These are phyloP conservation scores for Globodera rostochiensis DNA, from an alignment of 1,140 invertebrate species.

Conservation along the genomic window DNA sequence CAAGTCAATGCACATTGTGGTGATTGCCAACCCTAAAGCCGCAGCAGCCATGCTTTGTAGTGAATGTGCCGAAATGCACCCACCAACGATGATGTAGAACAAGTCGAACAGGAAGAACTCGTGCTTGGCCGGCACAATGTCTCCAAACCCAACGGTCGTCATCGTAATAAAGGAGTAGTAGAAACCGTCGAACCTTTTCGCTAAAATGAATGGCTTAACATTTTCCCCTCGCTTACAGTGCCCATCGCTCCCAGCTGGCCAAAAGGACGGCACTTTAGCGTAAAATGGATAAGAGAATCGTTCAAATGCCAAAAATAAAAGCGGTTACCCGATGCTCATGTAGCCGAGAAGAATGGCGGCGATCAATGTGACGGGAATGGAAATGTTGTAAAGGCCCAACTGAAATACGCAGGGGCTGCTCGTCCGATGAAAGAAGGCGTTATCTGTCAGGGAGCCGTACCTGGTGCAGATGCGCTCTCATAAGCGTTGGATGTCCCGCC, in stretches of 20 bases:
- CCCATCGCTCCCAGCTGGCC: constrained; percentile 61
- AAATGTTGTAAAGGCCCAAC: constrained; percentile 56
- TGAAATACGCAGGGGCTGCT: constrained; percentile 16
- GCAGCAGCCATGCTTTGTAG: background rate
- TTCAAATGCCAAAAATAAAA: background rate
- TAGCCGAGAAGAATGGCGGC: constrained; percentile 61
- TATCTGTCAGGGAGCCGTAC: background rate
- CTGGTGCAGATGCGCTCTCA: background rate
- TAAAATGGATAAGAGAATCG: background rate
- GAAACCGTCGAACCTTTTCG: constrained; percentile 19
- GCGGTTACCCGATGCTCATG: constrained; percentile 53
- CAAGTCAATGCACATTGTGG: constrained; percentile 65
- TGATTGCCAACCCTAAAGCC: constrained; percentile 35
- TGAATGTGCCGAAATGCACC: constrained; percentile 51
- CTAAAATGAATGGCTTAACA: background rate
- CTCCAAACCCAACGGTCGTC: constrained; percentile 64
- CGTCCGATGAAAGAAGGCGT: background rate
- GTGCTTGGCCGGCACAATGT: constrained; percentile 63
- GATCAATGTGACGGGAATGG: constrained; percentile 62
- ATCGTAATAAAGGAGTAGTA: constrained; percentile 63
- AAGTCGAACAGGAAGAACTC: constrained; percentile 62
- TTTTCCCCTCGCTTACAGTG: constrained; percentile 25
- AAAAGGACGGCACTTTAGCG: constrained; percentile 53
- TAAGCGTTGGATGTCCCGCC: background rate
- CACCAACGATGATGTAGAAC: constrained; percentile 64